Percentiles rank a stretch among this genome's conserved stretches.
phyloP scores from a whole-genome alignment of 2,888 invertebrate species.

The Electrophaes corylata region DNA sequence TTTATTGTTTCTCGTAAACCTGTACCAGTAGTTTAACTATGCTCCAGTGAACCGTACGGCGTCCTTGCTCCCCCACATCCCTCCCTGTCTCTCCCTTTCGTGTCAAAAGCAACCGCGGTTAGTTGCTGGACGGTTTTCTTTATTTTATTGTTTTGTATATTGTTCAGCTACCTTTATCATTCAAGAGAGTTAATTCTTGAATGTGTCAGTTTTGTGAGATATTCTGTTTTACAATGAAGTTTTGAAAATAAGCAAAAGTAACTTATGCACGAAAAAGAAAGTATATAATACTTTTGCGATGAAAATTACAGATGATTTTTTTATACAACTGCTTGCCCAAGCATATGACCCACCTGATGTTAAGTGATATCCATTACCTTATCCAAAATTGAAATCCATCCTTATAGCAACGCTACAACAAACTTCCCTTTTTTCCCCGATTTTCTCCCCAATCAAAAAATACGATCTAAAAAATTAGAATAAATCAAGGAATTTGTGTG shows the following conservation, averaged over 20 bases:
- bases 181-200: slow-evolving; percentile 29
- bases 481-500: no score
- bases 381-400: no score
- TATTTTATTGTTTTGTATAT: slow-evolving; percentile 46
- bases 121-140: slow-evolving; percentile 46
- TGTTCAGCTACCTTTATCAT: slow-evolving; percentile 43
- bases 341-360: no score
- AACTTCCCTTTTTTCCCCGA: no score
- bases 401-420: no score
- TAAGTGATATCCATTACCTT: no score
- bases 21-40: slow-evolving; percentile 1
- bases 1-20: slow-evolving; percentile 3
- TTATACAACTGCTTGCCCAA: no score
- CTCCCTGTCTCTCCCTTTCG: slow-evolving; percentile 39
- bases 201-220: slow-evolving; percentile 4
- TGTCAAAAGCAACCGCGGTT: slow-evolving; percentile 48
- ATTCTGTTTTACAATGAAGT: background rate
- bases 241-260: background rate
- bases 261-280: no score
- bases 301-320: no score
- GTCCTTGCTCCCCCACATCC: slow-evolving; percentile 14
- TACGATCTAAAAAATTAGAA: no score
- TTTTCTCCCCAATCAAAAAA: no score
- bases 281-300: no score
- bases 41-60: slow-evolving; percentile 2